These are phyloP conservation scores for Dryadula phaetusa DNA, from an alignment of 2,888 invertebrate species.

Conservation along the genomic window DNA sequence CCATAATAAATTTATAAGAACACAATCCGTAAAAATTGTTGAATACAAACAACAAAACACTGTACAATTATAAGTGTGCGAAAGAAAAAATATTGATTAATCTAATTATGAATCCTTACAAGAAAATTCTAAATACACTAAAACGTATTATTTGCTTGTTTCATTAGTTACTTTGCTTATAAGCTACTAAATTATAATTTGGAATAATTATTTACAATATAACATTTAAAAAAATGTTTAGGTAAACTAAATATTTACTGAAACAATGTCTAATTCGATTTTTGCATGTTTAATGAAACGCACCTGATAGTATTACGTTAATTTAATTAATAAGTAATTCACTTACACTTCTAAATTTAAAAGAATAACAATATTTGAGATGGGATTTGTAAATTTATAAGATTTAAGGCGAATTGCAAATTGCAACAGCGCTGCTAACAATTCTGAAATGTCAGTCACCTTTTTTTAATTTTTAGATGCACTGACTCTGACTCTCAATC, in stretches of 20 bases:
- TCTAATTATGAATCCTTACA: conserved; percentile 49
- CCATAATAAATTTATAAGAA: not conserved
- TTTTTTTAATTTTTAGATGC: conserved; percentile 36
- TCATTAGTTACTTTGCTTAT: conserved; percentile 4
- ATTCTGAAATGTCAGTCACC: conserved; percentile 44
- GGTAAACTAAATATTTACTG: conserved; percentile 29
- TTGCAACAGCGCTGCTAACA: conserved; percentile 42
- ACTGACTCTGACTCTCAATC: conserved; percentile 34
- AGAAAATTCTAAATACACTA: conserved; percentile 36
- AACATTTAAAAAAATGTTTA: conserved; percentile 16
- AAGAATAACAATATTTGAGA: conserved; percentile 25
- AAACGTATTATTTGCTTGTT: conserved; percentile 16
- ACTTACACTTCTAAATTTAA: conserved; percentile 35
- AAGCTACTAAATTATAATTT: not conserved
- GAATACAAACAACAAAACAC: not conserved
- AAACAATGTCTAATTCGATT: conserved; percentile 6
- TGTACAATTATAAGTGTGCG: not conserved
- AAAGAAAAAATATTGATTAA: conserved; percentile 42
- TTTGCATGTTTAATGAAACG: conserved; percentile 15
- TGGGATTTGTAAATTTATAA: conserved; percentile 28
- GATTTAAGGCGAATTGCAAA: conserved; percentile 40
- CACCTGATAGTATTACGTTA: conserved; percentile 6
- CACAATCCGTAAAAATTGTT: not conserved
- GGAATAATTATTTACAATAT: not conserved
- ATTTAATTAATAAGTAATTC: conserved; percentile 30